Conservation (phyloP, 1,140 invertebrate genomes). For the Pollicipes pollicipes region DNA sequence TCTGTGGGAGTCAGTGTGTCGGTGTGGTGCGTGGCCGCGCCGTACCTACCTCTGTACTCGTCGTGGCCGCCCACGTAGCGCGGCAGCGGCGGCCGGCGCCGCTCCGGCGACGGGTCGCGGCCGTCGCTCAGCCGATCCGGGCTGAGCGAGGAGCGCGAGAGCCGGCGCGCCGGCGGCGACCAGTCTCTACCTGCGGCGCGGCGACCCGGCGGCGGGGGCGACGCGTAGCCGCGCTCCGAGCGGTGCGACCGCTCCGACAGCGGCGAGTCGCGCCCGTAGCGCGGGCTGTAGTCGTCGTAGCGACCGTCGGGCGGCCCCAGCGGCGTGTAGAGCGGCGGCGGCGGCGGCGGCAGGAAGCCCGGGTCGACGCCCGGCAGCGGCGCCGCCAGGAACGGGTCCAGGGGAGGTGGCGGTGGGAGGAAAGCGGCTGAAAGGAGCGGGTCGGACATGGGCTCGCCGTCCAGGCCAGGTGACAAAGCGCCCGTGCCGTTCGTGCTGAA, state of each 20-base stretch:
- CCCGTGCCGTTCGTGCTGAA: neutral
- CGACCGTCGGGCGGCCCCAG: neutral
- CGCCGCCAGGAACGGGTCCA: neutral
- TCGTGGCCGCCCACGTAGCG: neutral
- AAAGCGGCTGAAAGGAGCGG: neutral
- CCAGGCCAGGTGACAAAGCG: neutral
- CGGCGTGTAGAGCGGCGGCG: too few relatives aligned
- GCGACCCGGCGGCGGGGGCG: too few relatives aligned
- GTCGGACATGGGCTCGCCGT: neutral
- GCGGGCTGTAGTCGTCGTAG: neutral
- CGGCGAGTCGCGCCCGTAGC: neutral
- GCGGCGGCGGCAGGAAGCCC: neutral
- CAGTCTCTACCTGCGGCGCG: neutral
- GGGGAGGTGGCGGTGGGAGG: neutral
- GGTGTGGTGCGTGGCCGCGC: neutral
- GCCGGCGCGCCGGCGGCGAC: neutral
- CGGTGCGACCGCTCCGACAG: neutral
- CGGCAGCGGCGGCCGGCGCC: neutral
- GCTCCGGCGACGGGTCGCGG: neutral
- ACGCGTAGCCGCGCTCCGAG: neutral
- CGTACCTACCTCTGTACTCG: neutral
- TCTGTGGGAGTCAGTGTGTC: neutral
- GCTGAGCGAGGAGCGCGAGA: neutral
- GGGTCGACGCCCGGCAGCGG: too few relatives aligned
- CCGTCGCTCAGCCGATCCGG: neutral